A percentile compares a stretch with the other conserved stretches of the same genome.
These are phyloP conservation scores for Pomatostomus ruficeps DNA, from an alignment of 2,113 vertebrate genomes.

Conservation along the genomic window DNA sequence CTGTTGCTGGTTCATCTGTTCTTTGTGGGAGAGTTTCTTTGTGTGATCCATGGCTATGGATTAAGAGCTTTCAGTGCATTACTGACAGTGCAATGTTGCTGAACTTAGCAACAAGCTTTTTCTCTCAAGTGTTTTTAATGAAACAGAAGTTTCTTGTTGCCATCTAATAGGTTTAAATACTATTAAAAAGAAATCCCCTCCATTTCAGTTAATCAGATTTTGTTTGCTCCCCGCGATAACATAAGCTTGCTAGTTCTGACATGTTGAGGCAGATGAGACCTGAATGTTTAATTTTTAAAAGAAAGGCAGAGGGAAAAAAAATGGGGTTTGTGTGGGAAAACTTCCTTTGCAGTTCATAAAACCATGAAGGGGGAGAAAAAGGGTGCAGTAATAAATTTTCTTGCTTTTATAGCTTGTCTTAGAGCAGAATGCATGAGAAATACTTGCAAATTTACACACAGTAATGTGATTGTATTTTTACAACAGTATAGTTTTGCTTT, in stretches of 20 bases:
- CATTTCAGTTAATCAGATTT: conserved; percentile 42
- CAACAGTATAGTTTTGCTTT: background rate
- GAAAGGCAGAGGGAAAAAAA: background rate
- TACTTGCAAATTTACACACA: background rate
- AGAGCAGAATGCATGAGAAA: background rate
- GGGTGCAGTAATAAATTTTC: background rate
- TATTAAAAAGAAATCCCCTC: conserved; percentile 23
- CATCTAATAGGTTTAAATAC: conserved; percentile 18
- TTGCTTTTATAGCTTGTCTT: background rate
- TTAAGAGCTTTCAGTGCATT: conserved; percentile 7
- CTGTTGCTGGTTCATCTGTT: background rate
- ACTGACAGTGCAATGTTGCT: background rate
- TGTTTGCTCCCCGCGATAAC: background rate
- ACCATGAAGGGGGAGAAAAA: background rate
- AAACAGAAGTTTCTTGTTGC: conserved; percentile 35
- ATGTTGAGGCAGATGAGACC: background rate
- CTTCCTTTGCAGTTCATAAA: background rate
- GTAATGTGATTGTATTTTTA: background rate
- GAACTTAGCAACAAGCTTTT: background rate
- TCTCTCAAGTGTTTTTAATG: conserved; percentile 12
- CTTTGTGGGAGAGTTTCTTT: background rate
- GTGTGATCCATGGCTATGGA: background rate
- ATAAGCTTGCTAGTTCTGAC: conserved; percentile 6
- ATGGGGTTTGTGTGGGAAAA: background rate
- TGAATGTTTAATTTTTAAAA: background rate